Evolutionary conservation across 2,113 vertebrate species (phyloP).

Genomic region (Toxotes jaculatrix): DNA sequence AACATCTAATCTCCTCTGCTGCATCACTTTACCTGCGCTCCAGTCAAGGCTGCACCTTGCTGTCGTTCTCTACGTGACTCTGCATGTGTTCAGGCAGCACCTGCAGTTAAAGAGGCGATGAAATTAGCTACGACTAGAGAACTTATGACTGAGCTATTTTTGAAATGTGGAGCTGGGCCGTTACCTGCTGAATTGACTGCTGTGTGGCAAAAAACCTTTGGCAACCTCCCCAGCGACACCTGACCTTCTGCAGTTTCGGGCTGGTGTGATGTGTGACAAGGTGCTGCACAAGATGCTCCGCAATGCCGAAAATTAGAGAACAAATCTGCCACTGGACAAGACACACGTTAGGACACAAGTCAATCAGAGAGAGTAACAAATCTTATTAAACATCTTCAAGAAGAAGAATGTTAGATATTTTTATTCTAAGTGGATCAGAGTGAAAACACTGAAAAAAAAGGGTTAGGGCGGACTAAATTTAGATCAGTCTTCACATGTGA

Average conservation of each 20-base stretch:
- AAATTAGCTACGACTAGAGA: no score
- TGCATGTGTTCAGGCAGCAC: slow-evolving; percentile 91
- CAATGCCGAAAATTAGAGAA: slow-evolving; percentile 92
- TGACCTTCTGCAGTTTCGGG: slow-evolving; percentile 87
- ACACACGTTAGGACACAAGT: not conserved
- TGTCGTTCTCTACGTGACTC: slow-evolving; percentile 90
- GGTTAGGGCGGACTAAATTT: not conserved
- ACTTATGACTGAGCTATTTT: no score
- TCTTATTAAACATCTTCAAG: not conserved
- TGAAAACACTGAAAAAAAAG: not conserved
- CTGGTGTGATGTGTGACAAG: slow-evolving; percentile 90
- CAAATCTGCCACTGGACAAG: slow-evolving; percentile 93
- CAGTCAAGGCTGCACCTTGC: slow-evolving; percentile 86
- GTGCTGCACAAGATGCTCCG: slow-evolving; percentile 93
- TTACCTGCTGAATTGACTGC: slow-evolving; percentile 89
- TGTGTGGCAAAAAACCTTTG: slow-evolving; percentile 88
- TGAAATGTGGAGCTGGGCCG: not conserved
- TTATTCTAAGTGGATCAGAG: not conserved
- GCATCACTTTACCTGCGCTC: not conserved
- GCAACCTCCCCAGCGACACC: slow-evolving; percentile 96
- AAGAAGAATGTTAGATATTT: not conserved
- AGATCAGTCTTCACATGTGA: not conserved
- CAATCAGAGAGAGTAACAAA: not conserved
- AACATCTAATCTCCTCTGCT: not conserved
- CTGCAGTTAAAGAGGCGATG: slow-evolving; percentile 69